Percentiles rank a stretch among this genome's conserved stretches.
These are phyloP conservation scores for Apostichopus japonicus DNA, from an alignment of 35 echinoderm and acorn worm species.

Conservation along the genomic window DNA sequence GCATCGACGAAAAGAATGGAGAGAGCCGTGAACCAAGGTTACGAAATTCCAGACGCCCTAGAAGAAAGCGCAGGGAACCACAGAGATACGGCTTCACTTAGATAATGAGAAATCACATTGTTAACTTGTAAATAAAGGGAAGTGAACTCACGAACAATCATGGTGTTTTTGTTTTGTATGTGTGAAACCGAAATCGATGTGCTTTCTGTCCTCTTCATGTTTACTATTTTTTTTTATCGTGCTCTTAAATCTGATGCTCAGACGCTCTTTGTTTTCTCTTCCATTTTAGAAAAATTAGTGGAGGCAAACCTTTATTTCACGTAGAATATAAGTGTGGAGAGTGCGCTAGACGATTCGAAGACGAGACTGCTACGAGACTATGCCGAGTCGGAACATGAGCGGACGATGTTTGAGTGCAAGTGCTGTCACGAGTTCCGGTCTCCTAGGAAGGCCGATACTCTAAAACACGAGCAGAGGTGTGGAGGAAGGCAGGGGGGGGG, in stretches of 20 bases:
- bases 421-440: background rate
- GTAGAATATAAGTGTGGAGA: background rate
- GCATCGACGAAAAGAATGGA: background rate
- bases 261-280: background rate
- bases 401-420: background rate
- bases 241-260: background rate
- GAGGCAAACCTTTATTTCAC: background rate
- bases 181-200: too few relatives aligned
- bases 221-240: background rate
- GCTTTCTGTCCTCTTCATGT: too few relatives aligned
- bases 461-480: background rate
- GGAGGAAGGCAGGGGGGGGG: background rate
- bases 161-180: background rate
- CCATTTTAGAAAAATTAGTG: background rate
- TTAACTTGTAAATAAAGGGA: background rate
- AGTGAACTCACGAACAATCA: background rate
- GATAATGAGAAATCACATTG: background rate
- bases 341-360: background rate
- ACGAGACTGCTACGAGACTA: background rate
- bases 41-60: background rate
- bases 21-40: background rate
- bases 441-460: background rate
- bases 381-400: background rate
- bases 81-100: constrained; percentile 1
- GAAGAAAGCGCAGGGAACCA: background rate